Evolutionary conservation across 2,888 invertebrate species (phyloP).

Genomic region (Cerceris ruficornis): DNA sequence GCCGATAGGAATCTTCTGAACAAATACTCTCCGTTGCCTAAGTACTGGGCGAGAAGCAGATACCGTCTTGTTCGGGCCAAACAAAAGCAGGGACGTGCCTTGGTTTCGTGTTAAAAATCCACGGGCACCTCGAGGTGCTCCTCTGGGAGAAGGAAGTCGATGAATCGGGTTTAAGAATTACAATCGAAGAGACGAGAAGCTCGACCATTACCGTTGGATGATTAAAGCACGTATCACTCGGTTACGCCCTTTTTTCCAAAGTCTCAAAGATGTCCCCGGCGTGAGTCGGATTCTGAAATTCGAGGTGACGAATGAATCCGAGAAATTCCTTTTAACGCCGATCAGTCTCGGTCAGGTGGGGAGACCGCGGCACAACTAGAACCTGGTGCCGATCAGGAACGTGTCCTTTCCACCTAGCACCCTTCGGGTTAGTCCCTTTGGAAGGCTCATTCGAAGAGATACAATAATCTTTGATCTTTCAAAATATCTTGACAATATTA

Average conservation of each 20-base stretch:
- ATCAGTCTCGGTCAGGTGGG: constrained; percentile 70
- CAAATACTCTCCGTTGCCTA: constrained; percentile 61
- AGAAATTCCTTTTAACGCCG: constrained; percentile 67
- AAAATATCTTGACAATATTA: not conserved
- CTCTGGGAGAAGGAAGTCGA: not conserved
- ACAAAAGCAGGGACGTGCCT: constrained; percentile 69
- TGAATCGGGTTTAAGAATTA: constrained; percentile 17
- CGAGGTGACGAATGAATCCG: constrained; percentile 67
- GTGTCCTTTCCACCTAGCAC: constrained; percentile 2
- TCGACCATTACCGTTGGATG: constrained; percentile 21
- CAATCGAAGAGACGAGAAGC: constrained; percentile 14
- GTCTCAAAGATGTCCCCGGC: constrained; percentile 36
- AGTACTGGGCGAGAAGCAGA: constrained; percentile 32
- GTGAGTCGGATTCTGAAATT: constrained; percentile 53
- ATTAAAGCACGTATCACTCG: constrained; percentile 35
- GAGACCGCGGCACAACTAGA: constrained; percentile 23
- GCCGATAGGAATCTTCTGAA: constrained; percentile 69
- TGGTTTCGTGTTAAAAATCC: constrained; percentile 43
- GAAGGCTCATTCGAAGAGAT: not conserved
- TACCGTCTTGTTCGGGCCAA: constrained; percentile 44
- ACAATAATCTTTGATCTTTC: not conserved
- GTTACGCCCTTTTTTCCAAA: constrained; percentile 34
- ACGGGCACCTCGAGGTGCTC: not conserved
- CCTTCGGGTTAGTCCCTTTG: not conserved
- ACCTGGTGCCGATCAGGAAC: constrained; percentile 30